Percentiles rank a stretch among this genome's conserved stretches.
These are phyloP conservation scores for Pionites leucogaster DNA, from an alignment of 2,113 vertebrate species.

Conservation along the genomic window DNA sequence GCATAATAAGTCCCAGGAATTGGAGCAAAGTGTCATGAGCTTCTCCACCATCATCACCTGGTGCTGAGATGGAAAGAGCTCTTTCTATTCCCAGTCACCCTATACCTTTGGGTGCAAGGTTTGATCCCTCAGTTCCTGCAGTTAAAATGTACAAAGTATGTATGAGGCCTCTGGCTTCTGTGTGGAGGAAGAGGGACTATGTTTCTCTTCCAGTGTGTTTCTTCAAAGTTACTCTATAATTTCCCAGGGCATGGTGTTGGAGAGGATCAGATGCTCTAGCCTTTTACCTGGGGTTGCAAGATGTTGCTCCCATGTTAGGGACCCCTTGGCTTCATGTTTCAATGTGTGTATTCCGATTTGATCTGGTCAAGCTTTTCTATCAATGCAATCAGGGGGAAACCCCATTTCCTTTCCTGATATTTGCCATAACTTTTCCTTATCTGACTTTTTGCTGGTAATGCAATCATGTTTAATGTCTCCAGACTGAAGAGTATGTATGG, in stretches of 20 bases:
- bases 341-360: background rate
- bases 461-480: background rate
- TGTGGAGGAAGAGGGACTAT: background rate
- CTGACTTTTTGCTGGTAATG: background rate
- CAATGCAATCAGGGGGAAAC: background rate
- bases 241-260: background rate
- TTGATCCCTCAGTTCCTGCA: background rate
- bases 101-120: background rate
- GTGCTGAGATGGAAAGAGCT: background rate
- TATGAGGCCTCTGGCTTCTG: background rate
- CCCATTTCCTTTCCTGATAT: background rate
- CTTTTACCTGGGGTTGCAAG: background rate
- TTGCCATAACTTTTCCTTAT: background rate
- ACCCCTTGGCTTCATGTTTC: background rate
- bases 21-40: background rate
- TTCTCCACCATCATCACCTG: fast-evolving
- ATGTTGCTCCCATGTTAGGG: background rate
- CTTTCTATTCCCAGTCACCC: background rate
- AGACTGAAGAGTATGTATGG: background rate
- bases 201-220: background rate
- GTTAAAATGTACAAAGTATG: background rate
- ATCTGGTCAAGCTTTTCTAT: background rate
- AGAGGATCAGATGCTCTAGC: background rate
- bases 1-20: background rate
- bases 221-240: background rate